Percentiles rank a stretch among this genome's conserved stretches.
Conservation (phyloP, 1,140 invertebrate genomes). For the Eueides isabella region DNA sequence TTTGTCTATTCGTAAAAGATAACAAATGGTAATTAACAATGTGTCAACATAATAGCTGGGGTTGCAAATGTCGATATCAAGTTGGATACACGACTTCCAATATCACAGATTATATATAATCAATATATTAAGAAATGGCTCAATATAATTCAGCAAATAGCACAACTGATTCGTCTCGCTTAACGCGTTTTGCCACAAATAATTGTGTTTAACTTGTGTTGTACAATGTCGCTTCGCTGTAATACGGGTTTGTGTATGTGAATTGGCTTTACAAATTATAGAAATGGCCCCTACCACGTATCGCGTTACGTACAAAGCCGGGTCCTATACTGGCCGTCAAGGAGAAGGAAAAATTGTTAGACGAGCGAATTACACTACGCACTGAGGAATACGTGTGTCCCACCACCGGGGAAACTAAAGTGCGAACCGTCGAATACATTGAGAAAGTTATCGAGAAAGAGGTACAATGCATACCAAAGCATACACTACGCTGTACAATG, state of each 20-base stretch:
- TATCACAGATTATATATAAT: slow-evolving; percentile 32
- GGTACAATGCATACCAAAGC: slow-evolving; percentile 84
- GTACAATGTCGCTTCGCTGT: slow-evolving; percentile 63
- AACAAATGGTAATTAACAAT: slow-evolving; percentile 49
- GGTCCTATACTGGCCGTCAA: slow-evolving; percentile 91
- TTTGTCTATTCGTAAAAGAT: slow-evolving; percentile 22
- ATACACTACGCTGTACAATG: slow-evolving; percentile 60
- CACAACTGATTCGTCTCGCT: slow-evolving; percentile 34
- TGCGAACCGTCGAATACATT: slow-evolving; percentile 95
- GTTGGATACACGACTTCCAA: slow-evolving; percentile 37
- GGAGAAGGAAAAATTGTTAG: slow-evolving; percentile 94
- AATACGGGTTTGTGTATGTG: slow-evolving; percentile 70
- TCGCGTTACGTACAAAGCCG: slow-evolving; percentile 91
- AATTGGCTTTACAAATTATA: slow-evolving; percentile 80
- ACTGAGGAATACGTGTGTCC: slow-evolving; percentile 95
- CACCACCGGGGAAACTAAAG: slow-evolving; percentile 90
- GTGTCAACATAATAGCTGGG: slow-evolving; percentile 31
- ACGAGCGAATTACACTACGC: slow-evolving; percentile 92
- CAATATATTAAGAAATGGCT: neutral
- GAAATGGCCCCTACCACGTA: slow-evolving; percentile 86
- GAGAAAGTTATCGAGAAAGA: slow-evolving; percentile 97
- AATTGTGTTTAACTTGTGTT: slow-evolving; percentile 32
- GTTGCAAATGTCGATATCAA: slow-evolving; percentile 36
- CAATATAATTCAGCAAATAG: slow-evolving; percentile 13
- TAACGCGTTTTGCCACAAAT: slow-evolving; percentile 30